phyloP scores from a whole-genome alignment of 1,140 invertebrate genomes.

The Odontomachus brunneus region DNA sequence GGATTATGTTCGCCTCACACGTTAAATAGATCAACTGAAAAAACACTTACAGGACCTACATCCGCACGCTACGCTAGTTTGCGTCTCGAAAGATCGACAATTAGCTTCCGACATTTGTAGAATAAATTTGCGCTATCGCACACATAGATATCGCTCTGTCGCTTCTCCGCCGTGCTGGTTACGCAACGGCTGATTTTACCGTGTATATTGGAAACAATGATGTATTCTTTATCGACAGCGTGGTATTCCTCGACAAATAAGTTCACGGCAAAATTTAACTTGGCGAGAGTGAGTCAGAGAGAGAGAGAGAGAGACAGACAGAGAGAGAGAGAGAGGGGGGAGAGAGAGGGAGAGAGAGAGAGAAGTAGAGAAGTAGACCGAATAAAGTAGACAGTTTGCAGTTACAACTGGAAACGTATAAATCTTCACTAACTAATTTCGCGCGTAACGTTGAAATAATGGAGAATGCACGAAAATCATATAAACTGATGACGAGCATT shows the following conservation, averaged over 20 bases:
- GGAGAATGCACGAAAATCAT: not conserved
- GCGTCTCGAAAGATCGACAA: not conserved
- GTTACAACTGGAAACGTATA: too few relatives aligned
- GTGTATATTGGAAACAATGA: not conserved
- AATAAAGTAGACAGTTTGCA: not conserved
- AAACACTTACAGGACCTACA: not conserved
- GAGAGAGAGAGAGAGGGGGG: not conserved
- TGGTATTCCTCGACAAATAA: constrained; percentile 1
- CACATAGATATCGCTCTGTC: not conserved
- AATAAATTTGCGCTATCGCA: not conserved
- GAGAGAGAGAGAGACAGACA: not conserved
- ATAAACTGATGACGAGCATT: too few relatives aligned
- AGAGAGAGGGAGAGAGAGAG: constrained; percentile 7
- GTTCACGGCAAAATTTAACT: not conserved
- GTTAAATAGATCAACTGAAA: constrained; percentile 10
- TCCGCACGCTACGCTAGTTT: not conserved
- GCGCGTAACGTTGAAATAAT: not conserved
- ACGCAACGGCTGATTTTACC: not conserved
- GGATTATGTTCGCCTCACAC: not conserved
- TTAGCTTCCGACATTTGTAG: not conserved
- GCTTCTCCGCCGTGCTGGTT: constrained; percentile 1
- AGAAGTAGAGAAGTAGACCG: not conserved
- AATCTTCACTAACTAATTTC: too few relatives aligned
- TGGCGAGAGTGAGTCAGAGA: not conserved
- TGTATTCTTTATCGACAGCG: not conserved